phyloP scores from a whole-genome alignment of 2,888 invertebrate genomes.

The Portevinia maculata region DNA sequence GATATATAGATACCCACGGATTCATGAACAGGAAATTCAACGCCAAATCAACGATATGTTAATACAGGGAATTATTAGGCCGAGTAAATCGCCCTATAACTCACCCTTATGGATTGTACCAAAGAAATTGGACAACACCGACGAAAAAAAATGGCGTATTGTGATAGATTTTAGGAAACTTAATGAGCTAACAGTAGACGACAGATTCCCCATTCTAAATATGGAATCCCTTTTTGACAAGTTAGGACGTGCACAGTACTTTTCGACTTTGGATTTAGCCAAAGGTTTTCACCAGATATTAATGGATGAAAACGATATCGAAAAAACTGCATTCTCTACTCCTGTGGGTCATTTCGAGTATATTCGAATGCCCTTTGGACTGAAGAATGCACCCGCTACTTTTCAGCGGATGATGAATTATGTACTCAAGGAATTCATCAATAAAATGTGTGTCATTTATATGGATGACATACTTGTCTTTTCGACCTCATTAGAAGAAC shows the following conservation, averaged over 20 bases:
- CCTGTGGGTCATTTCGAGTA: too few relatives aligned
- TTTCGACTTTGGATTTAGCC: too few relatives aligned
- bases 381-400: conserved; percentile 26
- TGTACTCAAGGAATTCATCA: neutral
- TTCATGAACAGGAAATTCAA: conserved; percentile 60
- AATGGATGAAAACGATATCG: conserved; percentile 40
- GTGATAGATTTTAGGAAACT: conserved; percentile 40
- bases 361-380: too few relatives aligned
- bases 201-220: conserved; percentile 56
- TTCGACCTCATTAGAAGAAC: conserved; percentile 57
- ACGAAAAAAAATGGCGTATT: conserved; percentile 49
- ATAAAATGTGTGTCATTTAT: conserved; percentile 41
- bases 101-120: conserved; percentile 54
- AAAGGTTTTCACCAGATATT: conserved; percentile 61
- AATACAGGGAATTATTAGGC: conserved; percentile 31
- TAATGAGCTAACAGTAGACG: conserved; percentile 49
- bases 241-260: conserved; percentile 52
- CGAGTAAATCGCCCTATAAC: conserved; percentile 47
- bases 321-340: too few relatives aligned
- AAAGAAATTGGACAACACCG: conserved; percentile 41
- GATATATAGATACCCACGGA: conserved; percentile 61
- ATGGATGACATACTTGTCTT: conserved; percentile 57
- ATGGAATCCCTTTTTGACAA: conserved; percentile 50
- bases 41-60: conserved; percentile 31
- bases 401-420: conserved; percentile 32